phyloP scores from a whole-genome alignment of 1,140 invertebrate genomes.

The Olivierus martensii region DNA sequence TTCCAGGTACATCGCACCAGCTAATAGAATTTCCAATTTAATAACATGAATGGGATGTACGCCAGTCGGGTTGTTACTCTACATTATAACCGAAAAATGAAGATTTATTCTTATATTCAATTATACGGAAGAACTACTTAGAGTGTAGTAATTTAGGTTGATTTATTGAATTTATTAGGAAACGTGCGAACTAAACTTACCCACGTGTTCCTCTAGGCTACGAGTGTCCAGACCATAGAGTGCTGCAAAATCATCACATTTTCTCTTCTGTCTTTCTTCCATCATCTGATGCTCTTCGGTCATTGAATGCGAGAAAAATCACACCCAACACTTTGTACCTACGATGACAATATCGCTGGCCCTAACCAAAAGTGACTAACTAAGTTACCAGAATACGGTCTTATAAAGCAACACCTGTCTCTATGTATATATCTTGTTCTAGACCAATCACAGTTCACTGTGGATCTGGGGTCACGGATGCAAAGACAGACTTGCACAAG shows the following conservation, averaged over 20 bases:
- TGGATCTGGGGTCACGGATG: too few relatives aligned
- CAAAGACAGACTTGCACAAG: too few relatives aligned
- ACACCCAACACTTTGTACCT: conserved; percentile 1
- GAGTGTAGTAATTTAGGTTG: conserved; percentile 15
- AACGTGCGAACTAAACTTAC: conserved; percentile 19
- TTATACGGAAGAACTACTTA: conserved; percentile 6
- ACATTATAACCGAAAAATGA: conserved; percentile 18
- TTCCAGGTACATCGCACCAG: too few relatives aligned
- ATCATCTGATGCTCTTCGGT: conserved; percentile 18
- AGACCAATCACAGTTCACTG: too few relatives aligned
- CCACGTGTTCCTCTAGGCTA: conserved; percentile 27
- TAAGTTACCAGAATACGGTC: conserved; percentile 26
- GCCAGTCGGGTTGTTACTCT: not conserved
- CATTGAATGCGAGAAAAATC: conserved; percentile 21
- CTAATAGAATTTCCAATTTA: conserved; percentile 18
- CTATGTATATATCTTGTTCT: too few relatives aligned
- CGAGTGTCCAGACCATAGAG: conserved; percentile 29
- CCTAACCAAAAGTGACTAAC: conserved; percentile 31
- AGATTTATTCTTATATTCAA: conserved; percentile 15
- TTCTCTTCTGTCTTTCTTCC: conserved; percentile 18
- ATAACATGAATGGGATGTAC: conserved; percentile 4
- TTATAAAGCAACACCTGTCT: conserved; percentile 23
- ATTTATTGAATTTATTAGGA: conserved; percentile 18
- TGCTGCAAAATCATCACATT: conserved; percentile 25
- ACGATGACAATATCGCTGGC: conserved; percentile 18